A percentile compares a stretch with the other conserved stretches of the same genome.
phyloP scores from a whole-genome alignment of 2,888 invertebrate genomes.

The Nipponacmea schrenckii region DNA sequence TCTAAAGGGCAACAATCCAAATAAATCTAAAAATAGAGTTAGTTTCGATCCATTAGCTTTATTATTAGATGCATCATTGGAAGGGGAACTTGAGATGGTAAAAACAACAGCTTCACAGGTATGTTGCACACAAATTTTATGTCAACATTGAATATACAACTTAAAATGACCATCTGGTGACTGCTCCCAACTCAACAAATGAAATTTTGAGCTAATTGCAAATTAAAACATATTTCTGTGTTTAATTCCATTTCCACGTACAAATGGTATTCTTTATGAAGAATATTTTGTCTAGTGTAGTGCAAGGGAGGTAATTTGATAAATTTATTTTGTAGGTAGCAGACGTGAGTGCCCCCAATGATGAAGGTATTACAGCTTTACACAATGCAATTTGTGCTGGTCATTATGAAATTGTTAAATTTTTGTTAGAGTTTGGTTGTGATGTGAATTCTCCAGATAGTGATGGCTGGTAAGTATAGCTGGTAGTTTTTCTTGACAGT shows the following conservation, averaged over 20 bases:
- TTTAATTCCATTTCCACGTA: no score
- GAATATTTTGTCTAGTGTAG: no score
- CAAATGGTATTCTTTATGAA: no score
- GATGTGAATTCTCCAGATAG: slow-evolving; percentile 99
- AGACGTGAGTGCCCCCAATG: slow-evolving; percentile 96
- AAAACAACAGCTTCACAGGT: slow-evolving; percentile 87
- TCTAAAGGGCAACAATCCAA: slow-evolving; percentile 71
- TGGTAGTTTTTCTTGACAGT: no score
- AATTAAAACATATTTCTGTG: no score
- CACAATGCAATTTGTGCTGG: slow-evolving; percentile 99
- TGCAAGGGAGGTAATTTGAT: no score
- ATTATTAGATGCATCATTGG: slow-evolving; percentile 94
- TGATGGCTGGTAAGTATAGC: slow-evolving; percentile 88
- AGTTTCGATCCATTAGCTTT: slow-evolving; percentile 97
- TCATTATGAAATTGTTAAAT: slow-evolving; percentile 97
- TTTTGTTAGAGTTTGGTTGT: slow-evolving; percentile 96
- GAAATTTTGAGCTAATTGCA: no score
- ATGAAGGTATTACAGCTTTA: slow-evolving; percentile 98
- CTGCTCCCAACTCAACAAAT: no score
- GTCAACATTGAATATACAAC: no score
- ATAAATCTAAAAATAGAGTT: slow-evolving; percentile 73
- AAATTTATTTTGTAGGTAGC: slow-evolving; percentile 74
- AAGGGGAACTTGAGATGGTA: slow-evolving; percentile 97
- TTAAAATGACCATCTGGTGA: no score
- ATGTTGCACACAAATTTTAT: slow-evolving; percentile 29